Conservation (phyloP, 2,113 vertebrate genomes). For the Pygoscelis adeliae region DNA sequence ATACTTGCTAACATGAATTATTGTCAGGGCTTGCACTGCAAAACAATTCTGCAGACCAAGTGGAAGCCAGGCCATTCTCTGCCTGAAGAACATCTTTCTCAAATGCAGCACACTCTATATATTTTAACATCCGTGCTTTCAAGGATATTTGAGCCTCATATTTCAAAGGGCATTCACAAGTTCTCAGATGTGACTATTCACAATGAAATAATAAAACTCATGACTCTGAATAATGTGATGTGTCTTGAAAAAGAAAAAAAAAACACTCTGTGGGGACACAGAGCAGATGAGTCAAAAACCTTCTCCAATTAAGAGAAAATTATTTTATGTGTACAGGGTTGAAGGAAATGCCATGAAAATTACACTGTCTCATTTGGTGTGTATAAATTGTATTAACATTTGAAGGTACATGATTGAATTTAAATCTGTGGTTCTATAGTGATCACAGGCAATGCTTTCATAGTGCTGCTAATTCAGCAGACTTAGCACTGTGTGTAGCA, state of each 20-base stretch:
- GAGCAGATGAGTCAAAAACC: neutral
- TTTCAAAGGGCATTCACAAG: neutral
- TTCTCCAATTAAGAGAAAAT: neutral
- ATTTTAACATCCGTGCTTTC: neutral
- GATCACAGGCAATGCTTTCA: neutral
- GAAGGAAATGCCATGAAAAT: neutral
- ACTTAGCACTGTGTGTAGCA: neutral
- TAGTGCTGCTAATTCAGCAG: neutral
- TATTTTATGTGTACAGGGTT: neutral
- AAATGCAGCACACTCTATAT: neutral
- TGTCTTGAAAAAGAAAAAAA: neutral
- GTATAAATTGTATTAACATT: neutral
- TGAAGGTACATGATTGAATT: neutral
- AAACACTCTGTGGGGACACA: no score
- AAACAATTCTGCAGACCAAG: neutral
- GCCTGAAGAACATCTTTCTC: neutral
- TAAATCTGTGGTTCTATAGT: neutral
- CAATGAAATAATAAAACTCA: neutral
- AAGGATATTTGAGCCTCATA: neutral
- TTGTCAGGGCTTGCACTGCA: neutral
- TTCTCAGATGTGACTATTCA: neutral
- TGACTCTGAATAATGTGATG: neutral
- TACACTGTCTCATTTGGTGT: neutral
- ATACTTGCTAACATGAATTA: neutral
- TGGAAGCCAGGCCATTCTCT: neutral